Conservation (phyloP, 2,888 invertebrate species). For the Drosophila hamatofila region DNA sequence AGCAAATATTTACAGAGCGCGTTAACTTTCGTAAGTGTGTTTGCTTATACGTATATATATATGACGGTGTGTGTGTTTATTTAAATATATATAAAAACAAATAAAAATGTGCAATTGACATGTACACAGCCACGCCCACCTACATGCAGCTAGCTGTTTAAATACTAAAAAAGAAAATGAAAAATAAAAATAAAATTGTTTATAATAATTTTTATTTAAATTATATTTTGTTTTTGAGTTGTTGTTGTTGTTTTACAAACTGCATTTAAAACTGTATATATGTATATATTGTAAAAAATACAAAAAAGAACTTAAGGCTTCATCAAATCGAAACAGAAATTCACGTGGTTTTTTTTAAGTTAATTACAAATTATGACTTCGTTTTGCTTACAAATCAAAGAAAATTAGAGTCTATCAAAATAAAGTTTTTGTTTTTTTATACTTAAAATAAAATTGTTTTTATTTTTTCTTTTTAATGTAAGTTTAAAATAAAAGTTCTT, state of each 20-base stretch:
- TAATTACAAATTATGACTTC: slow-evolving; percentile 82
- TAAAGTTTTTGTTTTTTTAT: slow-evolving; percentile 21
- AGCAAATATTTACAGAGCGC: slow-evolving; percentile 76
- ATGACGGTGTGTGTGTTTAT: slow-evolving; percentile 9
- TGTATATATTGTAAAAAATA: slow-evolving; percentile 60
- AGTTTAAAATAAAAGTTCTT: slow-evolving; percentile 22
- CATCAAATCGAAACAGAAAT: slow-evolving; percentile 63
- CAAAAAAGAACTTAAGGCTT: slow-evolving; percentile 60
- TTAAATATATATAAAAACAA: background rate
- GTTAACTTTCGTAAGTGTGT: slow-evolving; percentile 53
- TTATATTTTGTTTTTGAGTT: slow-evolving; percentile 75
- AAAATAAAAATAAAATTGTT: slow-evolving; percentile 43
- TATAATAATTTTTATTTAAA: slow-evolving; percentile 77
- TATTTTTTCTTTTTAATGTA: slow-evolving; percentile 13
- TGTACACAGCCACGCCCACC: slow-evolving; percentile 16
- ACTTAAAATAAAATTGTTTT: slow-evolving; percentile 46
- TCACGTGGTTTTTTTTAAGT: slow-evolving; percentile 54
- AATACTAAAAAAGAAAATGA: slow-evolving; percentile 2
- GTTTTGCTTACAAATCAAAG: slow-evolving; percentile 73
- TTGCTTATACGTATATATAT: background rate
- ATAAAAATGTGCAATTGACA: slow-evolving; percentile 22
- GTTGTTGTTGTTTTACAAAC: slow-evolving; percentile 73
- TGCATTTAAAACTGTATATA: slow-evolving; percentile 48
- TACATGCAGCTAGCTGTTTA: slow-evolving; percentile 14
- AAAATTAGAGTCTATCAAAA: slow-evolving; percentile 59